phyloP scores from a whole-genome alignment of 2,797 vertebrate genomes.

The Champsocephalus gunnari region DNA sequence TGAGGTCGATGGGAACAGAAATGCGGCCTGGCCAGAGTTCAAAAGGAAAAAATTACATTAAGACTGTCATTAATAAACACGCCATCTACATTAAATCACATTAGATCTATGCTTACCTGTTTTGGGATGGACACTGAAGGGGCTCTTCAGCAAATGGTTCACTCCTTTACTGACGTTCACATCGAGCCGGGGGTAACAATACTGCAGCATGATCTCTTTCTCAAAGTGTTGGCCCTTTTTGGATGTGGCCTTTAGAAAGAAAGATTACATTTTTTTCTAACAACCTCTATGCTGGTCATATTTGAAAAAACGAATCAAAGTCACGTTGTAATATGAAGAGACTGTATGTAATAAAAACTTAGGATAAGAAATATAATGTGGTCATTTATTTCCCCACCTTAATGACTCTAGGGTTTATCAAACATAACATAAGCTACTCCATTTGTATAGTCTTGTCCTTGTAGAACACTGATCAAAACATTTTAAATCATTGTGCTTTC shows the following conservation, averaged over 20 bases:
- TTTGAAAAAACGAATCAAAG: background rate
- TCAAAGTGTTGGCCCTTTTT: slow-evolving; percentile 83
- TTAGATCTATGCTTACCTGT: slow-evolving; percentile 85
- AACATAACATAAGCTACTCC: too few relatives aligned
- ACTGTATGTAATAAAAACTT: too few relatives aligned
- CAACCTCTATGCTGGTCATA: background rate
- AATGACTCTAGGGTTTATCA: too few relatives aligned
- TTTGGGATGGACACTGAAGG: slow-evolving; percentile 97
- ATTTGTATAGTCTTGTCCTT: too few relatives aligned
- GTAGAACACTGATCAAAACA: too few relatives aligned
- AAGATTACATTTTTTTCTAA: background rate
- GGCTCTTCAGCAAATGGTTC: slow-evolving; percentile 96
- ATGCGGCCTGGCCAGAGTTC: slow-evolving; percentile 86
- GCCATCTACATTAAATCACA: background rate
- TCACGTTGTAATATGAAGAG: background rate
- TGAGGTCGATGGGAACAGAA: slow-evolving; percentile 94
- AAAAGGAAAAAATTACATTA: slow-evolving; percentile 25
- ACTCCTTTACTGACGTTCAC: slow-evolving; percentile 96
- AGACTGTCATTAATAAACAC: background rate
- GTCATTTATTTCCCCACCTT: too few relatives aligned
- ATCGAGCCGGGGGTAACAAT: slow-evolving; percentile 96
- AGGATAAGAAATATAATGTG: too few relatives aligned
- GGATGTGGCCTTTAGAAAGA: slow-evolving; percentile 66
- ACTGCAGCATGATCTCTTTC: slow-evolving; percentile 96
- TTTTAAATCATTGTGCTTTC: too few relatives aligned